Conservation (phyloP, 2,797 vertebrate genomes). For the Enoplosus armatus region DNA sequence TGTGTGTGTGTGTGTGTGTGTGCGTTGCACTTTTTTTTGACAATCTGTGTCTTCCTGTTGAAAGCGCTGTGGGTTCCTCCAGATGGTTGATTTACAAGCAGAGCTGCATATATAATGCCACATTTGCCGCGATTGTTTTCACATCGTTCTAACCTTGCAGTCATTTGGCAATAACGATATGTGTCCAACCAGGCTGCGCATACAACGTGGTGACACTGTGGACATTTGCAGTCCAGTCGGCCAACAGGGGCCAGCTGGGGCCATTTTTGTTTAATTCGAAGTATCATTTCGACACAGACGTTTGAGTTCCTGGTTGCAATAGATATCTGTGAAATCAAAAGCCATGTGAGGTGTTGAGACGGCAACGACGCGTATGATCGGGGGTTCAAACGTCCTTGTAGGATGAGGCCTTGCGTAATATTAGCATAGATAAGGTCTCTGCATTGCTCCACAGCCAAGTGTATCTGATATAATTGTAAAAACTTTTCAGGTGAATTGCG, state of each 20-base stretch:
- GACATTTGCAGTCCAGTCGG: background rate
- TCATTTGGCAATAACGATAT: conserved; percentile 22
- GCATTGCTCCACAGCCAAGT: conserved; percentile 51
- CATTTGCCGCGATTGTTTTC: background rate
- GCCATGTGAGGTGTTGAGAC: conserved; percentile 54
- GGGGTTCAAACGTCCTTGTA: conserved; percentile 31
- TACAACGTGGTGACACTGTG: background rate
- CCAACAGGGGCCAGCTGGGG: too few relatives aligned
- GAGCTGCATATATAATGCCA: background rate
- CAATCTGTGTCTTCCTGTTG: conserved; percentile 80
- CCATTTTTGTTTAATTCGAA: background rate
- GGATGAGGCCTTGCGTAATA: conserved; percentile 11
- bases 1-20: too few relatives aligned
- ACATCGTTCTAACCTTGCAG: conserved; percentile 22
- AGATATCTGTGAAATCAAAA: conserved; percentile 53
- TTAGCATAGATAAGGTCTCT: conserved; percentile 34
- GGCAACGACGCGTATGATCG: background rate
- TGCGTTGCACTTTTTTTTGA: conserved; percentile 77
- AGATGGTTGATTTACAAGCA: conserved; percentile 7
- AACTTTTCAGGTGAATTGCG: conserved; percentile 76
- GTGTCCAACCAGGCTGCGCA: conserved; percentile 8
- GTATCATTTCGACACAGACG: background rate
- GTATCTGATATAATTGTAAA: conserved; percentile 77
- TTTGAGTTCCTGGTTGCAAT: conserved; percentile 28
- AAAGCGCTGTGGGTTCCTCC: conserved; percentile 48